Conservation (phyloP, 2,888 invertebrate genomes). For the Stratiomys singularior region DNA sequence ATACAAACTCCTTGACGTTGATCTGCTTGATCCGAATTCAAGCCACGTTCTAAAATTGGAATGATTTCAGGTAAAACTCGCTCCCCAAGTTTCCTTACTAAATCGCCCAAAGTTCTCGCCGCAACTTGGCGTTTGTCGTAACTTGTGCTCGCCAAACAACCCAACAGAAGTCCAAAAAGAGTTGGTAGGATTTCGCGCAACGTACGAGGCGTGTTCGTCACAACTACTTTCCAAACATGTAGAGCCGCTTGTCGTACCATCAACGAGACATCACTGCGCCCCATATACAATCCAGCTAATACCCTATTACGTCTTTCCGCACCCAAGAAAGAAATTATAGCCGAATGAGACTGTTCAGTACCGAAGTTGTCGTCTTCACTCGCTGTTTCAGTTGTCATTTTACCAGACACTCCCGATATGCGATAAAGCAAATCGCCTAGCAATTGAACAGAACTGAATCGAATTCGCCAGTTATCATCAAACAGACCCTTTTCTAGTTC, state of each 20-base stretch:
- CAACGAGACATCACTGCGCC: slow-evolving; percentile 94
- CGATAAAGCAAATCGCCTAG: slow-evolving; percentile 95
- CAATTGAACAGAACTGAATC: slow-evolving; percentile 93
- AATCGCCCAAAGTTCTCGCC: slow-evolving; percentile 94
- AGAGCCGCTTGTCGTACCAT: slow-evolving; percentile 97
- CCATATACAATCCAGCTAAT: slow-evolving; percentile 95
- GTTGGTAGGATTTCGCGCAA: slow-evolving; percentile 95
- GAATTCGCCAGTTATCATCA: slow-evolving; percentile 98
- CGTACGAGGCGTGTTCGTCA: slow-evolving; percentile 97
- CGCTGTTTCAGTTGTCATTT: slow-evolving; percentile 98
- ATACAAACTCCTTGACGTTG: slow-evolving; percentile 99
- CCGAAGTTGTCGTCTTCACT: slow-evolving; percentile 99
- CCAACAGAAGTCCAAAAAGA: slow-evolving; percentile 88
- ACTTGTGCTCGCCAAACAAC: slow-evolving; percentile 95
- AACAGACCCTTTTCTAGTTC: slow-evolving; percentile 94
- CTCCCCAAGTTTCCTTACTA: slow-evolving; percentile 97
- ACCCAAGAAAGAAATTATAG: slow-evolving; percentile 90
- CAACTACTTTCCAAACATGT: slow-evolving; percentile 99
- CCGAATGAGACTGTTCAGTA: slow-evolving; percentile 93
- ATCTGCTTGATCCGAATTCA: slow-evolving; percentile 91
- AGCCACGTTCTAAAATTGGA: slow-evolving; percentile 93
- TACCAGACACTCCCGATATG: slow-evolving; percentile 97
- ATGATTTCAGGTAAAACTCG: slow-evolving; percentile 97
- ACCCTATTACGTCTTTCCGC: slow-evolving; percentile 91
- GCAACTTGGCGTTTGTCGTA: slow-evolving; percentile 97